Percentiles rank a stretch among this genome's conserved stretches.
These are phyloP conservation scores for Batillaria attramentaria DNA, from an alignment of 1,140 invertebrate genomes.

Conservation along the genomic window DNA sequence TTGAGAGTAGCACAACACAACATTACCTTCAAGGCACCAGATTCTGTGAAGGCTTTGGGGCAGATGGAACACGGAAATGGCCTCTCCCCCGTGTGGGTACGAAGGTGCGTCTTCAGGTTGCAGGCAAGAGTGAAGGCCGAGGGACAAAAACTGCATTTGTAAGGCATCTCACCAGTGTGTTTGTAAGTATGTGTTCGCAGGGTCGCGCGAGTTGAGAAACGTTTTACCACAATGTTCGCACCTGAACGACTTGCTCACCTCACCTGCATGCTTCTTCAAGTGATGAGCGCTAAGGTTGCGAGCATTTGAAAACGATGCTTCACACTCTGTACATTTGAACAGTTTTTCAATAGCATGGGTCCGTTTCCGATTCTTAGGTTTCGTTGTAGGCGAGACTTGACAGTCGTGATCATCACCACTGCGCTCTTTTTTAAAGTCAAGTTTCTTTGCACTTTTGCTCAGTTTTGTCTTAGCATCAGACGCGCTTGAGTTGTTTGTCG, in stretches of 20 bases:
- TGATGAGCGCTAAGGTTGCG: neutral
- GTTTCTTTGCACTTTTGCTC: slow-evolving; percentile 4
- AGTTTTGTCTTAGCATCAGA: neutral
- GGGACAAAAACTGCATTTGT: slow-evolving; percentile 89
- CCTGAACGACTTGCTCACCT: neutral
- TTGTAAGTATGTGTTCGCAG: slow-evolving; percentile 47
- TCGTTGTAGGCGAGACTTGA: too few relatives aligned
- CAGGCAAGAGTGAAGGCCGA: slow-evolving; percentile 79
- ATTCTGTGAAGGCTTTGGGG: slow-evolving; percentile 21
- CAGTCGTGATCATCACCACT: too few relatives aligned
- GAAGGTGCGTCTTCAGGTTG: slow-evolving; percentile 27
- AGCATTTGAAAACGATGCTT: neutral
- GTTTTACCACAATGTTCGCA: slow-evolving; percentile 40
- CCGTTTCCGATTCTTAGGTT: neutral
- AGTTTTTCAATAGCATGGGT: neutral
- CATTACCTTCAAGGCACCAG: slow-evolving; percentile 15
- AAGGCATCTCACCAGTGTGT: slow-evolving; percentile 91
- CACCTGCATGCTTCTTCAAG: neutral
- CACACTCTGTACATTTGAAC: neutral
- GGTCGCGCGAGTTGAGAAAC: slow-evolving; percentile 39
- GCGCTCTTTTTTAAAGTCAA: too few relatives aligned
- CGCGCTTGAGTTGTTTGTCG: neutral
- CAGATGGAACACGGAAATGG: slow-evolving; percentile 33
- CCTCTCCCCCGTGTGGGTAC: slow-evolving; percentile 39
- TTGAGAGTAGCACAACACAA: neutral